Conservation (phyloP, 2,888 invertebrate genomes). For the Celastrina argiolus region DNA sequence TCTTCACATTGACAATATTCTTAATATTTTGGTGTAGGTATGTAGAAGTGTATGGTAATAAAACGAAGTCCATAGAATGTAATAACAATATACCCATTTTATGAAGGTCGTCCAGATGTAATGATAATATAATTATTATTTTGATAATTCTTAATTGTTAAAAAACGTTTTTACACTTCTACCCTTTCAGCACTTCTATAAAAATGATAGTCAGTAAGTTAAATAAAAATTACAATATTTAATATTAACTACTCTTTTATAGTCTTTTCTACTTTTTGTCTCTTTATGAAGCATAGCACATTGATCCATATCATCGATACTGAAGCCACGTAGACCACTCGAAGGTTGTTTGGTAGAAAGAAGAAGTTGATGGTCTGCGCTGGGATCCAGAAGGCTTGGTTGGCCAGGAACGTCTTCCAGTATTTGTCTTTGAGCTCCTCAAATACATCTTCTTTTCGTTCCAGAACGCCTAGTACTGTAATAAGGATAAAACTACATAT, state of each 20-base stretch:
- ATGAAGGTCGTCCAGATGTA: too few species aligned
- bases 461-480: constrained; percentile 81
- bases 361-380: constrained; percentile 88
- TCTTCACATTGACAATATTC: too few species aligned
- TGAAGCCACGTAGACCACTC: constrained; percentile 87
- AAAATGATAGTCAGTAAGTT: too few species aligned
- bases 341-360: constrained; percentile 82
- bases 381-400: constrained; percentile 91
- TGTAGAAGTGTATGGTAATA: too few species aligned
- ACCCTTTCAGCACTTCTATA: too few species aligned
- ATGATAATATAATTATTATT: too few species aligned
- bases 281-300: constrained; percentile 88
- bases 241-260: background rate
- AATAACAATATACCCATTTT: too few species aligned
- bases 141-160: too few species aligned
- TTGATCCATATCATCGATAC: constrained; percentile 91
- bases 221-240: background rate
- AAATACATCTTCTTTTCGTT: constrained; percentile 82
- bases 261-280: constrained; percentile 57
- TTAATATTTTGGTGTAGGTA: too few species aligned
- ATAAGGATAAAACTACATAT: too few species aligned
- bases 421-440: constrained; percentile 85
- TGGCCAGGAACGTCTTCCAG: constrained; percentile 82
- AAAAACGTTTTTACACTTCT: too few species aligned
- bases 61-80: too few species aligned